phyloP scores from a whole-genome alignment of 2,113 vertebrate genomes.

The Artemisiospiza belli region DNA sequence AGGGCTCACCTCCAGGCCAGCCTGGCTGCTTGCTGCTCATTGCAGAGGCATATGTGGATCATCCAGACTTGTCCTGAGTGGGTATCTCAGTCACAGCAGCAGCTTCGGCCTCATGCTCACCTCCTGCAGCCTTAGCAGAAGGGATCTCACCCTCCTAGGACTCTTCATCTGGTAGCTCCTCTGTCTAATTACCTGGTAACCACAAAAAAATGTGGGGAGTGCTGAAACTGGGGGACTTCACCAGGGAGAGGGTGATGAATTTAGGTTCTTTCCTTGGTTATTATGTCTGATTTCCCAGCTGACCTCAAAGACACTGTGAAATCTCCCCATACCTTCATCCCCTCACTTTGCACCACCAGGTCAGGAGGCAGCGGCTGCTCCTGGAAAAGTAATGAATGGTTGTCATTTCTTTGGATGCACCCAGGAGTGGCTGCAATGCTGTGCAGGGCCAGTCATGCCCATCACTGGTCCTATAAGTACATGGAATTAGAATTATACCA shows the following conservation, averaged over 20 bases:
- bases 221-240: background rate
- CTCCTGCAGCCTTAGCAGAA: background rate
- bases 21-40: background rate
- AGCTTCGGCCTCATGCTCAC: background rate
- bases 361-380: background rate
- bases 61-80: background rate
- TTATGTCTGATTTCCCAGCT: background rate
- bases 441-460: background rate
- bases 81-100: background rate
- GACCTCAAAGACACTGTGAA: background rate
- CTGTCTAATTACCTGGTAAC: background rate
- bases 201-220: background rate
- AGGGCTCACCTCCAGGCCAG: background rate
- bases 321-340: background rate
- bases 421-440: background rate
- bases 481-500: background rate
- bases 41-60: background rate
- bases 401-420: background rate
- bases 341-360: rapidly evolving
- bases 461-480: rapidly evolving
- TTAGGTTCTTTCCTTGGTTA: background rate
- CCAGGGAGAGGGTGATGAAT: background rate
- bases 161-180: background rate
- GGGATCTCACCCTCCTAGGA: background rate
- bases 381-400: background rate